These are phyloP conservation scores for Ganaspis brasiliensis DNA, from an alignment of 2,888 invertebrate genomes.

Conservation along the genomic window DNA sequence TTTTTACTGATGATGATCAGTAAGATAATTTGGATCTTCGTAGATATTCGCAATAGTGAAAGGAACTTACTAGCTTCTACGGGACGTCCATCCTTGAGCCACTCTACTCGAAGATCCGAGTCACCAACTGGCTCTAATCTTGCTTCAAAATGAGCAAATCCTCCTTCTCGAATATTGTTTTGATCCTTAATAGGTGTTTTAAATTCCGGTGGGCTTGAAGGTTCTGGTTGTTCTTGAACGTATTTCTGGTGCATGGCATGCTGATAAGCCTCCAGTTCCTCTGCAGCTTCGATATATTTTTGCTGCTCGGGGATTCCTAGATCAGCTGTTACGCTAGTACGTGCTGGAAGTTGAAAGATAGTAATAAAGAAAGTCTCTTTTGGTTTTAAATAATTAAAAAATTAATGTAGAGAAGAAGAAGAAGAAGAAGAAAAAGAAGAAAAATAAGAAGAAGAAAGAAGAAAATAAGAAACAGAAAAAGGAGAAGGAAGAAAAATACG, in stretches of 20 bases:
- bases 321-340: constrained; percentile 92
- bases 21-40: too few species aligned
- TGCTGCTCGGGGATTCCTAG: constrained; percentile 95
- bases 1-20: too few species aligned
- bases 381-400: constrained; percentile 29
- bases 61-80: constrained; percentile 89
- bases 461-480: too few species aligned
- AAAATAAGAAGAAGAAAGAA: too few species aligned
- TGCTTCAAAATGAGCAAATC: constrained; percentile 97
- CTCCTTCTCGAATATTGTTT: constrained; percentile 92
- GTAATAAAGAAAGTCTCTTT: too few species aligned
- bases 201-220: constrained; percentile 91
- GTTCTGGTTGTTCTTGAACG: constrained; percentile 90
- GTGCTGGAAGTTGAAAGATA: constrained; percentile 78
- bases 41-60: too few species aligned
- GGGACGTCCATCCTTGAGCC: constrained; percentile 95
- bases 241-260: constrained; percentile 90
- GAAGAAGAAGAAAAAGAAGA: too few species aligned
- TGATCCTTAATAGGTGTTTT: constrained; percentile 95
- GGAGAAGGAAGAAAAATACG: too few species aligned
- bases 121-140: constrained; percentile 96
- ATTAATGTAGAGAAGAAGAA: background rate
- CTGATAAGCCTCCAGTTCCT: constrained; percentile 94
- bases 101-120: constrained; percentile 93
- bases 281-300: constrained; percentile 94